A percentile compares a stretch with the other conserved stretches of the same genome.
Evolutionary conservation across 2,888 invertebrate genomes (phyloP).

Genomic region (Archips crataeganus): DNA sequence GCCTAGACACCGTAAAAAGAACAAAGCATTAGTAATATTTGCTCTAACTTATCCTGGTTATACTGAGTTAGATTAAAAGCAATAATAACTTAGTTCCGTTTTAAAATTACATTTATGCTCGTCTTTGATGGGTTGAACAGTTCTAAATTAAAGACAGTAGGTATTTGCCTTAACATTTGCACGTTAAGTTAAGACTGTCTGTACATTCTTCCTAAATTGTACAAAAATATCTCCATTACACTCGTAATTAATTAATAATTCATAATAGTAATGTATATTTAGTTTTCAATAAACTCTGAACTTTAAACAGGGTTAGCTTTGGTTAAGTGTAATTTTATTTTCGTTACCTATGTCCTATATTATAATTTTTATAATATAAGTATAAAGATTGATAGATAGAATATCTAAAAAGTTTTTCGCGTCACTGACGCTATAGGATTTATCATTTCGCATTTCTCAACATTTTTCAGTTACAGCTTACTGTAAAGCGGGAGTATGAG

Average conservation of each 20-base stretch:
- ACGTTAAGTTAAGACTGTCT: not conserved
- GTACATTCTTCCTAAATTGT: not conserved
- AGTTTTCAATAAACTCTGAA: conserved; percentile 30
- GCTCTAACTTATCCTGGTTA: no score
- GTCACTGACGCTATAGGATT: not conserved
- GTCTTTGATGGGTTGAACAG: no score
- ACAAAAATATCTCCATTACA: conserved; percentile 32
- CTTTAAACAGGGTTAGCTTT: conserved; percentile 29
- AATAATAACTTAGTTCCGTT: no score
- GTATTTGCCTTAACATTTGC: not conserved
- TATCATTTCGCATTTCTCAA: no score
- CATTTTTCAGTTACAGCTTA: no score
- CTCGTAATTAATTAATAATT: not conserved
- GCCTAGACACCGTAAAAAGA: no score
- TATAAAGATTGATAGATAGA: not conserved
- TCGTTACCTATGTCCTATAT: not conserved
- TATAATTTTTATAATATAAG: not conserved
- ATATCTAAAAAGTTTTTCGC: not conserved
- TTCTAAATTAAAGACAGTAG: not conserved
- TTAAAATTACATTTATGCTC: no score
- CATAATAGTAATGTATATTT: not conserved
- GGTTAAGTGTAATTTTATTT: conserved; percentile 24
- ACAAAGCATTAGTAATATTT: no score
- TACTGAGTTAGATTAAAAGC: no score
- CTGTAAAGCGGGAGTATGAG: no score